These are phyloP conservation scores for Scolopax bukidnonensis DNA, from an alignment of 2,797 vertebrate species.

Conservation along the genomic window DNA sequence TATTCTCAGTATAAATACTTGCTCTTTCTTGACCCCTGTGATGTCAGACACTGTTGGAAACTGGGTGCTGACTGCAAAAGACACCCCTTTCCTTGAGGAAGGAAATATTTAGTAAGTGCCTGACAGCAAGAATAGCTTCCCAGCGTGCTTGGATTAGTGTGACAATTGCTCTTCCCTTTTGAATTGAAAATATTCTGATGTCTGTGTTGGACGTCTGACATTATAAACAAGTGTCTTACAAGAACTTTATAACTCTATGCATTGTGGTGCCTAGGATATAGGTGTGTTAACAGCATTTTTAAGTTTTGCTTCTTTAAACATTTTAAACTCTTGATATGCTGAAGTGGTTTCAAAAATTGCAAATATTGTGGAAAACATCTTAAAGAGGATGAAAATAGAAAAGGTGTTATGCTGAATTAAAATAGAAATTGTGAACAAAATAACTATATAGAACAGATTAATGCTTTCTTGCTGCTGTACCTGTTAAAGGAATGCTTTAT, in stretches of 20 bases:
- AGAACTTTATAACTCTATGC: neutral
- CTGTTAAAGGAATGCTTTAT: neutral
- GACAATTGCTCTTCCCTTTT: neutral
- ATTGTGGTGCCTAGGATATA: neutral
- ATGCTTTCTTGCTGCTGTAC: neutral
- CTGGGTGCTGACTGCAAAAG: neutral
- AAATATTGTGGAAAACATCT: neutral
- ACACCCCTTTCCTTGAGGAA: conserved; percentile 27
- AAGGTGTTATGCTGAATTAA: neutral
- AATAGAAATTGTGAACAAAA: neutral
- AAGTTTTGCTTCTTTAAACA: neutral
- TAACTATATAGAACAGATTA: neutral
- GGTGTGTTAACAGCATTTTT: neutral
- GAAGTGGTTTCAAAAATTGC: neutral
- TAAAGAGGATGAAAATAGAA: neutral
- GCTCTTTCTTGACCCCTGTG: neutral
- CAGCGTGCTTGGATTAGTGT: neutral
- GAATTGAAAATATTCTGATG: neutral
- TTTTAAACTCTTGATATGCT: neutral
- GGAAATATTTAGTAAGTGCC: conserved; percentile 32
- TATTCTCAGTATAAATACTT: conserved; percentile 1
- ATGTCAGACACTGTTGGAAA: conserved; percentile 13
- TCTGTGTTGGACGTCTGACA: neutral
- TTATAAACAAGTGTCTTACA: neutral
- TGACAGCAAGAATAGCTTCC: neutral